Percentiles rank a stretch among this genome's conserved stretches.
Evolutionary conservation across 2,797 vertebrate species (phyloP).

Genomic region (Champsocephalus esox): DNA sequence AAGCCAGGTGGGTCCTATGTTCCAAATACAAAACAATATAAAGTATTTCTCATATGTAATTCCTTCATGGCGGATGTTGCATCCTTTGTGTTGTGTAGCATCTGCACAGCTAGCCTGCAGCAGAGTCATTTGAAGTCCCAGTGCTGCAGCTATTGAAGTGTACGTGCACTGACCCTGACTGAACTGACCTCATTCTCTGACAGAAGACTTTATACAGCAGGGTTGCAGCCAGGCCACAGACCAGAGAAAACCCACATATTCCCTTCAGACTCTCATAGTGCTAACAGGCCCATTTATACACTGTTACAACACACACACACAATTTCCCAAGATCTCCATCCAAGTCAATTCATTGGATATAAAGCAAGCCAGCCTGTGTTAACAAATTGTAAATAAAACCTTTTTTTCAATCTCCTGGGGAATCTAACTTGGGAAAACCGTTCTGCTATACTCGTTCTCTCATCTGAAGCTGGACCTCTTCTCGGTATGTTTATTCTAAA

Average conservation of each 20-base stretch:
- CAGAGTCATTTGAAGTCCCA: slow-evolving; percentile 72
- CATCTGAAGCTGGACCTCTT: slow-evolving; percentile 7
- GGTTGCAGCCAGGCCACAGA: slow-evolving; percentile 56
- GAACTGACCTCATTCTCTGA: slow-evolving; percentile 80
- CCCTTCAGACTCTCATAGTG: slow-evolving; percentile 46
- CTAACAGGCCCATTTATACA: slow-evolving; percentile 61
- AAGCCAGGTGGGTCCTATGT: slow-evolving; percentile 90
- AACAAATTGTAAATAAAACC: not conserved
- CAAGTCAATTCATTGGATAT: not conserved
- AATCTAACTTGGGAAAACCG: not conserved
- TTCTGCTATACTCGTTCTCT: slow-evolving; percentile 7
- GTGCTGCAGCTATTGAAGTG: slow-evolving; percentile 71
- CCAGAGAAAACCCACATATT: slow-evolving; percentile 52
- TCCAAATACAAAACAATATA: not conserved
- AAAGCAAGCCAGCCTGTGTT: slow-evolving; percentile 5
- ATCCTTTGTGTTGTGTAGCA: slow-evolving; percentile 18
- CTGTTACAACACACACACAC: slow-evolving; percentile 18
- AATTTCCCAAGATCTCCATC: not conserved
- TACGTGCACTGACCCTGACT: slow-evolving; percentile 80
- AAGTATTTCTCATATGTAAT: slow-evolving; percentile 16
- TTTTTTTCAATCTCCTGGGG: slow-evolving; percentile 9
- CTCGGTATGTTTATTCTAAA: not conserved
- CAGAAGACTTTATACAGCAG: slow-evolving; percentile 70
- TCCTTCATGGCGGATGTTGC: slow-evolving; percentile 3
- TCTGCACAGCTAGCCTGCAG: slow-evolving; percentile 56